Evolutionary conservation across 2,888 invertebrate genomes (phyloP), one percentile per base, ranked within the genome.

Genomic region (Itoplectis maculator): DNA sequence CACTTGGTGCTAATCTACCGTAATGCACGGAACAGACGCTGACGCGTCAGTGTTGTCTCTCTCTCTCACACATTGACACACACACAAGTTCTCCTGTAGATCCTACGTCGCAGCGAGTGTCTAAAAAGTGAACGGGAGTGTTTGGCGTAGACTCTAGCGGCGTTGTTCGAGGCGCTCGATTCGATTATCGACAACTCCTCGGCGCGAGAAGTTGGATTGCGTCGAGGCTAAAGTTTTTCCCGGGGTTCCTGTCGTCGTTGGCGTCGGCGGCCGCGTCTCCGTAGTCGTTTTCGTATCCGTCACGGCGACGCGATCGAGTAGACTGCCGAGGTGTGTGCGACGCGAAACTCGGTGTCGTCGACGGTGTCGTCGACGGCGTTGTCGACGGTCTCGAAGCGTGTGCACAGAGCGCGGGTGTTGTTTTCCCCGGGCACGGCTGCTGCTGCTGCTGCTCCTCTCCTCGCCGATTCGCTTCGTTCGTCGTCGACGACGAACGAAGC

Each of bases 141-240:
- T 29, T 29, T 29, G 29, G 29, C 29, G 29, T n/a, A n/a, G n/a
- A 29, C 29, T 2, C 3, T 5, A 5, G 29, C 29, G 18, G 54
- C 79, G 49, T 29, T 68, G 63, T 63, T 63, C 51, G 37, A 9
- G 18, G n/a, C 8, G 35, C 37, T 49, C 9, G 18, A 79, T 73
- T 73, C 68, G 79, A 66, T 79, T 68, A 70, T 70, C 75, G 49
- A 65, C 69, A 69, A 54, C 70, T 76, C 42, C 63, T 40, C 51
- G 63, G 18, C n/a, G 47, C 56, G 54, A 18, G 15, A 72, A 76
- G 59, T 81, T 76, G 40, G 13, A 81, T 76, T 59, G 70, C 56
- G 37, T 56, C 69, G 35, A 2, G 68, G 42, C 35, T 42, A 69
- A 81, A 72, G 49, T 81, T 81, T 76, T 72, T 63, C n/a, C n/a